Conservation (phyloP, 1,140 invertebrate genomes). For the Euura lappo region DNA sequence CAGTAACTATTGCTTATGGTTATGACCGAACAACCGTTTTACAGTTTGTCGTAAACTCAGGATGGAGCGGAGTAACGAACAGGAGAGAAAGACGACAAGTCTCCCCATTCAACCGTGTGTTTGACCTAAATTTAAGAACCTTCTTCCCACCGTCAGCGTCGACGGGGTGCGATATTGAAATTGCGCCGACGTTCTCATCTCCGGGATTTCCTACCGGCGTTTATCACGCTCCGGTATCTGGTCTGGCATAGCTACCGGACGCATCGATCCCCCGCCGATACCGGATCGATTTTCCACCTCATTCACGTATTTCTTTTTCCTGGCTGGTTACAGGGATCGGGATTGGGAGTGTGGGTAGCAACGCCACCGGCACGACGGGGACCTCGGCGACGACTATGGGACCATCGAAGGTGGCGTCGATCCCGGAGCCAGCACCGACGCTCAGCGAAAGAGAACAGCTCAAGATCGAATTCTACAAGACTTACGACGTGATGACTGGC, state of each 20-base stretch:
- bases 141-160: too few species aligned
- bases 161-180: too few species aligned
- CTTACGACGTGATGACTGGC: constrained; percentile 91
- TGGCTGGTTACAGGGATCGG: constrained; percentile 27
- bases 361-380: constrained; percentile 37
- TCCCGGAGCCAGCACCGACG: constrained; percentile 53
- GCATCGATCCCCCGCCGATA: too few species aligned
- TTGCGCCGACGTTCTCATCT: too few species aligned
- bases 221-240: too few species aligned
- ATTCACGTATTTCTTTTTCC: too few species aligned
- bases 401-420: constrained; percentile 40
- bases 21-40: background rate
- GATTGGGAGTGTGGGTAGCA: constrained; percentile 53
- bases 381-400: constrained; percentile 35
- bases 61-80: background rate
- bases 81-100: background rate
- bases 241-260: too few species aligned
- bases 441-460: constrained; percentile 65
- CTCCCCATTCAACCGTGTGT: background rate
- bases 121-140: background rate
- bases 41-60: background rate
- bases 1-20: background rate
- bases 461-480: constrained; percentile 82
- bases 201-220: too few species aligned
- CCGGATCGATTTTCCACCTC: too few species aligned